phyloP scores from a whole-genome alignment of 2,113 vertebrate genomes.

The Ailuropoda melanoleuca region DNA sequence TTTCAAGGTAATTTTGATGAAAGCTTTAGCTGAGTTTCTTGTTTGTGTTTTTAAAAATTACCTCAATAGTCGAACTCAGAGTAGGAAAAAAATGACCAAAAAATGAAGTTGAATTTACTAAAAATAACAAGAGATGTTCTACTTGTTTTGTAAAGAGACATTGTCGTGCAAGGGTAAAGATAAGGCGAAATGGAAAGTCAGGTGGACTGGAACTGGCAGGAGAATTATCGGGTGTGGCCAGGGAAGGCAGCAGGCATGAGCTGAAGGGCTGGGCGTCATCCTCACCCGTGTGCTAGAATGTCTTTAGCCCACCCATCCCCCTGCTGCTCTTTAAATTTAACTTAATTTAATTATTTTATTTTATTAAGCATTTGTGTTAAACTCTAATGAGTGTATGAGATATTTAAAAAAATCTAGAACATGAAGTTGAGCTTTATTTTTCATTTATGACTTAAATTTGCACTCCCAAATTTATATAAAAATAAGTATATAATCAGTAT shows the following conservation, averaged over 20 bases:
- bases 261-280: fast-evolving
- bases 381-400: not conserved
- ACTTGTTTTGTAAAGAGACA: not conserved
- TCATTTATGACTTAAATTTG: not conserved
- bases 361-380: not conserved
- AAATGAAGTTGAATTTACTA: slow-evolving; percentile 35
- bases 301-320: not conserved
- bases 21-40: not conserved
- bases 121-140: slow-evolving; percentile 48
- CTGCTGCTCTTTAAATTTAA: not conserved
- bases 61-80: not conserved
- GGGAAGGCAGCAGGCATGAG: not conserved
- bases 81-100: not conserved
- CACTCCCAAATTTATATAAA: not conserved
- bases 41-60: slow-evolving; percentile 21
- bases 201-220: not conserved
- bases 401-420: not conserved
- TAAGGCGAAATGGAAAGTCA: slow-evolving; percentile 17
- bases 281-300: not conserved
- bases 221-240: not conserved
- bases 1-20: slow-evolving; percentile 38
- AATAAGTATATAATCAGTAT: not conserved
- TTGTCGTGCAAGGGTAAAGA: not conserved
- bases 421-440: not conserved
- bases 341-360: not conserved